Percentiles rank a stretch among this genome's conserved stretches.
Conservation (phyloP, 2,888 invertebrate genomes). For the Coenonympha glycerion region DNA sequence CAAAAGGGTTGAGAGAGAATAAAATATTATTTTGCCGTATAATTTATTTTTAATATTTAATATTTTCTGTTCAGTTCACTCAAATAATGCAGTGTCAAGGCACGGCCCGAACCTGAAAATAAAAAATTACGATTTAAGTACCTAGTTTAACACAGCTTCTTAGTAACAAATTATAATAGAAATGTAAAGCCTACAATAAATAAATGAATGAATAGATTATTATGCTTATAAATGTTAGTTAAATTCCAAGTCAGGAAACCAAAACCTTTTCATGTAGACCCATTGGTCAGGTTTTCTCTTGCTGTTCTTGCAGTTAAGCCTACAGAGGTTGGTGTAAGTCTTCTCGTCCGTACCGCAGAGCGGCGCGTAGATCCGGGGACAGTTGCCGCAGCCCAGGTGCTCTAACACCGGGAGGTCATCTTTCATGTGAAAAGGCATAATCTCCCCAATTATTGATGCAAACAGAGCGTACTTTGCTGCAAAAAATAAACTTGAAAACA, state of each 20-base stretch:
- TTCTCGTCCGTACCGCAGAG: constrained; percentile 32
- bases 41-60: too few relatives aligned
- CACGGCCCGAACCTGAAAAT: constrained; percentile 29
- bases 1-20: too few relatives aligned
- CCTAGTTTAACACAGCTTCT: too few relatives aligned
- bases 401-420: constrained; percentile 30
- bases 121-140: neutral
- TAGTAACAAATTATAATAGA: neutral
- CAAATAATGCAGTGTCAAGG: neutral
- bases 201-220: too few relatives aligned
- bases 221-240: too few relatives aligned
- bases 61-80: too few relatives aligned
- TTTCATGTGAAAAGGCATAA: neutral
- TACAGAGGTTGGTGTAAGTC: constrained; percentile 35
- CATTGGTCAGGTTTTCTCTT: constrained; percentile 16
- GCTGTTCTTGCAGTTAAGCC: constrained; percentile 29
- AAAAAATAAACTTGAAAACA: too few relatives aligned
- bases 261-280: constrained; percentile 23
- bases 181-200: neutral
- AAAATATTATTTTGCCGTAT: too few relatives aligned
- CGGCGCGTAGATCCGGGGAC: constrained; percentile 34
- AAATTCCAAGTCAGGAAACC: too few relatives aligned
- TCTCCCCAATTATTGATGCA: neutral
- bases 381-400: constrained; percentile 27
- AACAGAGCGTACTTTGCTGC: constrained; percentile 1